These are phyloP conservation scores for Salminus brasiliensis DNA, from an alignment of 2,113 vertebrate genomes.

Conservation along the genomic window DNA sequence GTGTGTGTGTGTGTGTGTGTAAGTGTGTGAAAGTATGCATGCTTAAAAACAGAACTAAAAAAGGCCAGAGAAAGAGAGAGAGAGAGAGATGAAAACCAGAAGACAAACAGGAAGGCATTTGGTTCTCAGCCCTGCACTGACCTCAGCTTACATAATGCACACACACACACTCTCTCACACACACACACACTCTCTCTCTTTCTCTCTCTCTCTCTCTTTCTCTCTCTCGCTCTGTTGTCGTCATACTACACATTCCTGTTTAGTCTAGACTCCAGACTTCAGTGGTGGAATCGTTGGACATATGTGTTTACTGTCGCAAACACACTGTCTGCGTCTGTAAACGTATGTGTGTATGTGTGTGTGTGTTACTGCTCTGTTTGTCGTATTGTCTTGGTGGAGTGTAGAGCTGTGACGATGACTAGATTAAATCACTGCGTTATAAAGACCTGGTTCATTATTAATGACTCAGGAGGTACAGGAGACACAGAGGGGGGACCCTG, in stretches of 20 bases:
- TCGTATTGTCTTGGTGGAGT: constrained; percentile 8
- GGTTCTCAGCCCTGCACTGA: constrained; percentile 7
- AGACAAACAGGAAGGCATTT: constrained; percentile 8
- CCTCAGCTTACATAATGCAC: constrained; percentile 21
- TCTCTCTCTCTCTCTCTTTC: constrained; percentile 1
- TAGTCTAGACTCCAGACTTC: constrained; percentile 40
- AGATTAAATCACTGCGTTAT: too few relatives aligned
- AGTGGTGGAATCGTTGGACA: constrained; percentile 27
- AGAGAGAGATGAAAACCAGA: constrained; percentile 5
- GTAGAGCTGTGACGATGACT: too few relatives aligned
- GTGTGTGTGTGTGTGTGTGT: too few relatives aligned
- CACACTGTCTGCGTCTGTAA: neutral
- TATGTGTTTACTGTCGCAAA: constrained; percentile 34
- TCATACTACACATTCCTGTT: constrained; percentile 49
- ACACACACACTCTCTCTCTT: neutral
- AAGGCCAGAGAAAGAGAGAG: neutral
- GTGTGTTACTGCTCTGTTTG: constrained; percentile 16
- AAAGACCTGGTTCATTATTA: too few relatives aligned
- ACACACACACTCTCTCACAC: neutral
- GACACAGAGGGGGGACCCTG: too few relatives aligned
- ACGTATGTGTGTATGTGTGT: constrained; percentile 13
- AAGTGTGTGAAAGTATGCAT: constrained; percentile 16
- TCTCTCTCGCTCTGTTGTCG: constrained; percentile 14
- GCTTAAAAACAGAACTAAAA: neutral
- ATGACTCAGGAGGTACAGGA: too few relatives aligned